Evolutionary conservation across 2,113 vertebrate species (phyloP).

Genomic region (Tragulus kanchil): DNA sequence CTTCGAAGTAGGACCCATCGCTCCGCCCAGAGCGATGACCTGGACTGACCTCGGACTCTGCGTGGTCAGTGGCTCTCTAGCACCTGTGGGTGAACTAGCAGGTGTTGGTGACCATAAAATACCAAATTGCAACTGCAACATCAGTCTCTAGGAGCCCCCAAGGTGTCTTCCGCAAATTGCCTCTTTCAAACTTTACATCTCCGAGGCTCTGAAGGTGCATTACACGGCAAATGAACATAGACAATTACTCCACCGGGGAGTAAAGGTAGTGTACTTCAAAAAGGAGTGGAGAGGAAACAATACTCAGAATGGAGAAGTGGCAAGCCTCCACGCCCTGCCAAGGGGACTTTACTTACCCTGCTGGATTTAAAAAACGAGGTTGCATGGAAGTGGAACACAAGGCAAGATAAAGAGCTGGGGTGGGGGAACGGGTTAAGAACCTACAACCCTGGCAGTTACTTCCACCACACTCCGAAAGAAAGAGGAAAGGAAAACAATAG

Average conservation of each 20-base stretch:
- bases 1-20: neutral
- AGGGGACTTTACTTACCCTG: neutral
- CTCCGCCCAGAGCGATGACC: constrained; percentile 64
- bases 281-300: neutral
- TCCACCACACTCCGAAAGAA: neutral
- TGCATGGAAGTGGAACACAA: neutral
- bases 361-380: neutral
- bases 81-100: neutral
- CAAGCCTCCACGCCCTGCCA: neutral
- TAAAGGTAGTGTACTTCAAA: neutral
- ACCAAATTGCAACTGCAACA: neutral
- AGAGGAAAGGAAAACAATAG: neutral
- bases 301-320: neutral
- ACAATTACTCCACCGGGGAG: neutral
- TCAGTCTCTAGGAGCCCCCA: neutral
- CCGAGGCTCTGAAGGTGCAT: neutral
- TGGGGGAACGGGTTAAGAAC: neutral
- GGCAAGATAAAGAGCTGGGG: neutral
- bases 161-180: neutral
- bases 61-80: neutral
- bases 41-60: constrained; percentile 34
- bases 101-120: neutral
- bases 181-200: neutral
- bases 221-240: neutral
- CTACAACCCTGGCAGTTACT: neutral